A percentile compares a stretch with the other conserved stretches of the same genome.
These are phyloP conservation scores for Drosophila mojavensis DNA, from an alignment of 1,140 invertebrate species.

Conservation along the genomic window DNA sequence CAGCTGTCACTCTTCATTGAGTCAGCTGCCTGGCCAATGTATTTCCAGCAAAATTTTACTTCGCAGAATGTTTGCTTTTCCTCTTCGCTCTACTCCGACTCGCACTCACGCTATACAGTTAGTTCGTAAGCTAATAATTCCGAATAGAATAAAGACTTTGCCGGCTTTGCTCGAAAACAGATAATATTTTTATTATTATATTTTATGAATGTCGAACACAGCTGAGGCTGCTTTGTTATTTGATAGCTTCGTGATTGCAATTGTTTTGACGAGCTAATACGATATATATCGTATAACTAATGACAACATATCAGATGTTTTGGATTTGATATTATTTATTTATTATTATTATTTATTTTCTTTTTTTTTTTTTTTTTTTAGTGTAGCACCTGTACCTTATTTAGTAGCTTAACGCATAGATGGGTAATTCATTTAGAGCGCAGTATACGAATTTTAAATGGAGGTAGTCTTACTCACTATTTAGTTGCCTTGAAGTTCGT, in stretches of 20 bases:
- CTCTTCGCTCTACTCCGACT: neutral
- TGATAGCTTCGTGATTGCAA: neutral
- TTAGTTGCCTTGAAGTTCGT: too few relatives aligned
- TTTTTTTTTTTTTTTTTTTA: too few relatives aligned
- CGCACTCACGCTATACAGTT: neutral
- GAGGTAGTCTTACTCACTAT: too few relatives aligned
- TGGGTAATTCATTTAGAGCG: too few relatives aligned
- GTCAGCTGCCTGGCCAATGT: slow-evolving; percentile 31
- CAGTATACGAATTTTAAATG: too few relatives aligned
- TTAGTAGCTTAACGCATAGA: too few relatives aligned
- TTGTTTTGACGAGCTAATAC: too few relatives aligned
- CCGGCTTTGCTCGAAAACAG: neutral
- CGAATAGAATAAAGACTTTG: neutral
- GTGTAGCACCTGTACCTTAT: too few relatives aligned
- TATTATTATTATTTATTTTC: too few relatives aligned
- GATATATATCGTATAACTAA: neutral
- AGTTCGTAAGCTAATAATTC: neutral
- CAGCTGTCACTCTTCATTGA: slow-evolving; percentile 40
- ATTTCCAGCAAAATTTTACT: slow-evolving; percentile 26
- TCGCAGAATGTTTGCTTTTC: slow-evolving; percentile 11
- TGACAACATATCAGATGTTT: neutral
- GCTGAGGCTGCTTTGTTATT: neutral
- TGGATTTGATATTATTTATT: too few relatives aligned
- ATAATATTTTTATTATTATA: too few relatives aligned
- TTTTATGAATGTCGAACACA: neutral